These are phyloP conservation scores for Peromyscus californicus DNA, from an alignment of 2,113 vertebrate genomes.

Conservation along the genomic window DNA sequence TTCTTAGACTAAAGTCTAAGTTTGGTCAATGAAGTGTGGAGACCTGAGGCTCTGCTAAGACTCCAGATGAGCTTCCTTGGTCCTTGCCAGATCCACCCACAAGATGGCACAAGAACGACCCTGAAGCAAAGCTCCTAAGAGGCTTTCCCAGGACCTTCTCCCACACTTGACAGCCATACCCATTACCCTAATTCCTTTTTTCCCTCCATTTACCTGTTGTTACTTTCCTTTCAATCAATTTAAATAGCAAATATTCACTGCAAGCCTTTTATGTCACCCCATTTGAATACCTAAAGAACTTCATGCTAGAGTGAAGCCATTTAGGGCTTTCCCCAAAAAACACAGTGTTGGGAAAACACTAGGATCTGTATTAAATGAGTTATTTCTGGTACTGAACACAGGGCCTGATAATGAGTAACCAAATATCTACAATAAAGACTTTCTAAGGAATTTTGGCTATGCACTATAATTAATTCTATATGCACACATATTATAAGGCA, in stretches of 20 bases:
- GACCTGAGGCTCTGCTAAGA: neutral
- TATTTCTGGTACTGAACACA: neutral
- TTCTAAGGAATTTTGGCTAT: constrained; percentile 25
- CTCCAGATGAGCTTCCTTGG: neutral
- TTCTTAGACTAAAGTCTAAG: neutral
- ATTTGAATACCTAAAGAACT: neutral
- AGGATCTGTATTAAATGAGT: neutral
- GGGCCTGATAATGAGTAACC: neutral
- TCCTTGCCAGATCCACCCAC: constrained; percentile 55
- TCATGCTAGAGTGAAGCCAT: neutral
- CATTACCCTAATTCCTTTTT: neutral
- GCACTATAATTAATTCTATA: neutral
- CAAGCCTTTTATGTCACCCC: neutral
- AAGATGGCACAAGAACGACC: constrained; percentile 57
- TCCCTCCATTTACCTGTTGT: neutral
- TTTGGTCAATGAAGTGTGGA: neutral
- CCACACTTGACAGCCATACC: accelerated
- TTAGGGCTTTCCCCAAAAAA: neutral
- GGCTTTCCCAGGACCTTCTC: neutral
- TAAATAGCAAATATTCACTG: constrained; percentile 45
- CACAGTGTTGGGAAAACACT: neutral
- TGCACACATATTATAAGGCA: neutral
- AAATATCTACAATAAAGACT: constrained; percentile 8
- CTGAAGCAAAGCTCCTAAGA: neutral
- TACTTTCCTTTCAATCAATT: neutral